These are phyloP conservation scores for Epinephelus cyanopodus DNA, from an alignment of 2,113 vertebrate genomes.

Conservation along the genomic window DNA sequence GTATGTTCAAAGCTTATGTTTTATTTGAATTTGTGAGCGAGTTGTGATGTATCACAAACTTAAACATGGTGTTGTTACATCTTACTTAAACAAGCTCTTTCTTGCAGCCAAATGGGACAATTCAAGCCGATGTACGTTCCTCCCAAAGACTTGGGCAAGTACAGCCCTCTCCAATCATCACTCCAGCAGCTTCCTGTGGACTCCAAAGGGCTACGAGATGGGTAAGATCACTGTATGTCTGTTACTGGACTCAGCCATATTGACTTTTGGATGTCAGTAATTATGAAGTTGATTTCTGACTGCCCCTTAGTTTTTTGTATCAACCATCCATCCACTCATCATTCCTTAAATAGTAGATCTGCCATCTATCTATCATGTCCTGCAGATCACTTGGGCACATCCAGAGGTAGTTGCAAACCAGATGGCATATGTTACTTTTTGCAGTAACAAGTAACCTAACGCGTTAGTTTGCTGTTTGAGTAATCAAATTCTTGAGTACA, in stretches of 20 bases:
- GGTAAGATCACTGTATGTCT: constrained; percentile 41
- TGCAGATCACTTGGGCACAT: too few species aligned
- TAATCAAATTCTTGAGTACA: too few species aligned
- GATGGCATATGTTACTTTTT: too few species aligned
- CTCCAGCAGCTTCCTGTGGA: constrained; percentile 87
- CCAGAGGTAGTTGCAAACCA: too few species aligned
- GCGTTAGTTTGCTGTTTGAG: too few species aligned
- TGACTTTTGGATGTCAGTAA: background rate
- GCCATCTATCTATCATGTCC: too few species aligned
- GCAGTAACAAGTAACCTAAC: too few species aligned
- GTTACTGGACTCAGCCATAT: background rate
- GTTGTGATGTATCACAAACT: background rate
- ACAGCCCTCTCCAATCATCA: constrained; percentile 87
- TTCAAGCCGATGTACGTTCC: constrained; percentile 87
- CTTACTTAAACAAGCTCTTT: background rate
- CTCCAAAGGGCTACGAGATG: constrained; percentile 63
- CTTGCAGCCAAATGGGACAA: constrained; percentile 71
- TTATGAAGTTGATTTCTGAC: background rate
- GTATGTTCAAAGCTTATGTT: constrained; percentile 33
- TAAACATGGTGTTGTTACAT: background rate
- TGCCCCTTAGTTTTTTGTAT: background rate
- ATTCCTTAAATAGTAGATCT: too few species aligned
- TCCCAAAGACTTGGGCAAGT: constrained; percentile 87
- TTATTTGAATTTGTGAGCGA: background rate
- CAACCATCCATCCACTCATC: background rate